Evolutionary conservation across 2,888 invertebrate species (phyloP), one percentile per base, ranked within the genome.

Genomic region (Macrosoma leucophasiata): DNA sequence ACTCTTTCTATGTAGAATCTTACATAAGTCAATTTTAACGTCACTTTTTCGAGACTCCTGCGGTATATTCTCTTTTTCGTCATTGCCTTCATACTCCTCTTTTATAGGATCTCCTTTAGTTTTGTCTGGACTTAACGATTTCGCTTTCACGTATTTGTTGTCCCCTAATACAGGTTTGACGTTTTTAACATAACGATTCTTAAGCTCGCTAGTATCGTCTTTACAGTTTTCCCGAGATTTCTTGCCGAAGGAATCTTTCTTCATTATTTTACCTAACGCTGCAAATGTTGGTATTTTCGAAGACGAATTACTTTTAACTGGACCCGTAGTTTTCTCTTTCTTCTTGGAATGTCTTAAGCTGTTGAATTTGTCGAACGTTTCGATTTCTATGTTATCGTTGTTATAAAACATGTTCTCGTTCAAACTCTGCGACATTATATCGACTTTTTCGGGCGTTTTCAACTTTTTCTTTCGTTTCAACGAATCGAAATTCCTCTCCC

Each of bases 401-500:
- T 73, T 81, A 34, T 72, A 84, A 42, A 86, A 78, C 29, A 86
- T 62, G 41, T 86, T 86, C 43, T 86, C 86, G 51, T 86, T 86
- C 8, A 86, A 58, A 57, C 86, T 86, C 29, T 86, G 85, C 11
- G 85, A 85, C 86, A 86, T 86, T 0, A 85, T 50, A 33, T 84
- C 85, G 9, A 64, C 55, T 50, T 78, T 79, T 39, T 84, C 81
- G 0, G 71, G 67, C 0, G 69, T 64, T 56, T 84, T 84, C n/a
- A 55, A 63, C 31, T 63, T 63, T 10, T 39, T 55, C 36, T 84
- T 84, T 0, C 84, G 58, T 60, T 84, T 84, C 0, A 85, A 47
- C 6, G 85, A 85, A 62, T 85, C 85, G 52, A 85, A 85, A 43
- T 85, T 85, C 43, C 85, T 64, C 42, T 85, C 85, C 85, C 85